Evolutionary conservation across 2,888 invertebrate genomes (phyloP), one percentile per base, ranked within the genome.

Genomic region (Eudemis profundana): DNA sequence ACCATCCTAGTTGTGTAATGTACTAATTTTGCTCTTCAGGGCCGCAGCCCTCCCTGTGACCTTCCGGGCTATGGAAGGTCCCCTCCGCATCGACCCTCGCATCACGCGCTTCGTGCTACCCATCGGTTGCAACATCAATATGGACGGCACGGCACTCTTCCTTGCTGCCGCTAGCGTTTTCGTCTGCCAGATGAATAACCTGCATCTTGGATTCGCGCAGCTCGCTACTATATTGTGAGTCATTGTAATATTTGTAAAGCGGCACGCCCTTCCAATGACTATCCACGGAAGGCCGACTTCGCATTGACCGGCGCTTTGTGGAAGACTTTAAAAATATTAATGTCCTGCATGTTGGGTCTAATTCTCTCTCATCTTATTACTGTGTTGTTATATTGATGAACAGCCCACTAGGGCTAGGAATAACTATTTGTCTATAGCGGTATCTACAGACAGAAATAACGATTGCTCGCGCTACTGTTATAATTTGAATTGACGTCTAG

Each of bases 101-200:
- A 95, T 98, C 74, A 96, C 97, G 0, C 94, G 96, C 70, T 98
- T 98, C 86, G 97, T 98, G 50, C 91, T 98, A 10, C 98, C 98
- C 0, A 96, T 98, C 72, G 98, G 98, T 4, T 97, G 97, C 81
- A 97, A 97, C 81, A 96, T 98, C 82, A 98, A 98, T 87, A 97
- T 98, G 97, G 97, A 97, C 75, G 97, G 97, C 1, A 97, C 97
- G 0, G 97, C 97, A 0, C 90, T 98, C 50, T 98, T 98, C 85
- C 95, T 98, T 36, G 95, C 98, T 0, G 95, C 97, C 2, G 97
- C 98, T 3, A 96, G 97, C 95, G 97, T 96, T 61, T 97, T 97
- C 83, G 95, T 97, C 69, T 97, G 97, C 42, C 97, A 97, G 87
- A 96, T 98, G 95, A 97, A 97, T 79, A 95, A 95, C 67, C 95